Conservation (phyloP, 2,888 invertebrate species). For the Mantis religiosa region DNA sequence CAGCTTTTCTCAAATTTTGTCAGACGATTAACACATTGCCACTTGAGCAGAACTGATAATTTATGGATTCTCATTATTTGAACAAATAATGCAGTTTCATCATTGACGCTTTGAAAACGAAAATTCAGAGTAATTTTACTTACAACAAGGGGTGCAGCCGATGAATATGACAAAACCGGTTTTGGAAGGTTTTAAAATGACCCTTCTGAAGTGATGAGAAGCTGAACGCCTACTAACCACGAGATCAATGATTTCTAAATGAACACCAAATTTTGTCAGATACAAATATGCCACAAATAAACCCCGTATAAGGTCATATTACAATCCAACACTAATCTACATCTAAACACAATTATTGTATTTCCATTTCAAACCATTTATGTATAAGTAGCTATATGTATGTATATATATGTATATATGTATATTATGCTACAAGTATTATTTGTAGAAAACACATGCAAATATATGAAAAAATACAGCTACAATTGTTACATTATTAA, state of each 20-base stretch:
- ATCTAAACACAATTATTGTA: conserved; percentile 3
- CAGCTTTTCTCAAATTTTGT: neutral
- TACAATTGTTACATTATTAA: conserved; percentile 23
- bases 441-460: conserved; percentile 28
- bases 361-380: conserved; percentile 19
- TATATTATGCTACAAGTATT: conserved; percentile 20
- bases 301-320: neutral
- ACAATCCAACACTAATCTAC: conserved; percentile 1
- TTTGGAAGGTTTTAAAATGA: neutral
- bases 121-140: neutral
- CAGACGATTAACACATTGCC: neutral
- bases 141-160: neutral
- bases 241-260: conserved; percentile 3
- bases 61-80: neutral
- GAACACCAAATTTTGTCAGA: conserved; percentile 1
- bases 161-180: neutral
- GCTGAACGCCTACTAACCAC: neutral
- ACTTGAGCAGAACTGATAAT: neutral
- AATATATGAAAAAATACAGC: conserved; percentile 27
- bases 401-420: neutral
- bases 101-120: neutral
- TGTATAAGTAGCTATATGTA: conserved; percentile 22
- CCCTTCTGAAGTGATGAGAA: neutral
- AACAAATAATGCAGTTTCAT: neutral
- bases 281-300: conserved; percentile 6